Evolutionary conservation across 2,797 vertebrate species (phyloP), one percentile per base, ranked within the genome.

Genomic region (Myripristis murdjan): DNA sequence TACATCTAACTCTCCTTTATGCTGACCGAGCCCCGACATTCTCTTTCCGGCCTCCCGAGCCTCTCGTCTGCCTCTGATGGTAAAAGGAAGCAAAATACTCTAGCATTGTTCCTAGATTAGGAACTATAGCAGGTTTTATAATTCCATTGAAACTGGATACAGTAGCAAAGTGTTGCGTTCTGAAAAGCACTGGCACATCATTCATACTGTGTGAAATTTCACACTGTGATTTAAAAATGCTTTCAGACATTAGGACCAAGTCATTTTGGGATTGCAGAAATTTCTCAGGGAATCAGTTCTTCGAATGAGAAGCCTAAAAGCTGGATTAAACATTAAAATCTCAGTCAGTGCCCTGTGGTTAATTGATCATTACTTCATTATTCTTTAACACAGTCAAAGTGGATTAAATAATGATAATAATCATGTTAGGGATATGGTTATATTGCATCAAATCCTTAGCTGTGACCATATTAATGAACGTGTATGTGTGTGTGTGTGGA

Each of bases 391-490:
- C 49, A 87, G 81, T 82, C 71, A 54, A 23, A 69, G 61, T 67
- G 77, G 73, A 83, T 83, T 81, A 69, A 86, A 85, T 88, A 82
- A 87, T 80, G 66, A 86, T 70, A 75, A 82, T 84, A 70, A 73
- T 87, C 64, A 67, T 60, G 41, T 80, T 55, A 65, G 59, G 68
- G 64, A 82, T 80, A 82, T 24, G 54, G 62, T 74, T 75, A 35
- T 53, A 39, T 72, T 79, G 59, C 44, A 15, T 79, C 51, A 79
- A 70, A 83, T 80, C 53, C 44, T 14, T 77, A 81, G 72, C 83
- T 87, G 81, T 51, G 64, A 47, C 44, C 35, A 24, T 47, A 59
- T 41, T 64, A 83, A 70, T 81, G 55, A 73, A 73, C 73, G 18
- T n/a, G 37, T 64, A 64, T 18, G 47, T 47, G 54, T 49, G 52